Conservation (phyloP, 2,888 invertebrate genomes). For the Perizoma flavofasciatum region DNA sequence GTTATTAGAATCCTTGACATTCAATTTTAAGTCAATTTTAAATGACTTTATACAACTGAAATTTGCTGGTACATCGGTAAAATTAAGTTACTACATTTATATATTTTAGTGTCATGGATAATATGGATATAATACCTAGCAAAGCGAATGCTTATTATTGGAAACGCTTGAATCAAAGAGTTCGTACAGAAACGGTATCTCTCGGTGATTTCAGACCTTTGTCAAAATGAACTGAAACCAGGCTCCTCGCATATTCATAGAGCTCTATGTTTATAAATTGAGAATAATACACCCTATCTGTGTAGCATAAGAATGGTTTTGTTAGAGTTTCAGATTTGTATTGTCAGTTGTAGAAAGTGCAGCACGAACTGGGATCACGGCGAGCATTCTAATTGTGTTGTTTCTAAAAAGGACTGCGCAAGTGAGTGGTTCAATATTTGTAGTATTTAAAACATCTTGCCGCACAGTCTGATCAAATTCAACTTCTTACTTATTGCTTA, state of each 20-base stretch:
- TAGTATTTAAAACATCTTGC: slow-evolving; percentile 2
- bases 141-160: background rate
- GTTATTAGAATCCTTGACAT: slow-evolving; percentile 14
- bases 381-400: slow-evolving; percentile 63
- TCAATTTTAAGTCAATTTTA: background rate
- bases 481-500: background rate
- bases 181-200: slow-evolving; percentile 1
- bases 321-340: slow-evolving; percentile 40
- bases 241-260: slow-evolving; percentile 30
- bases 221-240: slow-evolving; percentile 12
- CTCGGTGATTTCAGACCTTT: slow-evolving; percentile 15
- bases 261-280: slow-evolving; percentile 29
- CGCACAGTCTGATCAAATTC: background rate
- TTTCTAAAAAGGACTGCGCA: slow-evolving; percentile 35
- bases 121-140: background rate
- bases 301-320: slow-evolving; percentile 41
- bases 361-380: slow-evolving; percentile 57
- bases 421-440: slow-evolving; percentile 19
- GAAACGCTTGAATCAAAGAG: background rate
- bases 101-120: background rate
- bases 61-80: background rate
- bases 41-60: background rate
- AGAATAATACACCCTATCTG: slow-evolving; percentile 43
- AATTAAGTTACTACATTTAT: background rate
- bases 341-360: slow-evolving; percentile 69